Conservation (phyloP, 1,140 invertebrate genomes). For the Scaptodrosophila lebanonensis region DNA sequence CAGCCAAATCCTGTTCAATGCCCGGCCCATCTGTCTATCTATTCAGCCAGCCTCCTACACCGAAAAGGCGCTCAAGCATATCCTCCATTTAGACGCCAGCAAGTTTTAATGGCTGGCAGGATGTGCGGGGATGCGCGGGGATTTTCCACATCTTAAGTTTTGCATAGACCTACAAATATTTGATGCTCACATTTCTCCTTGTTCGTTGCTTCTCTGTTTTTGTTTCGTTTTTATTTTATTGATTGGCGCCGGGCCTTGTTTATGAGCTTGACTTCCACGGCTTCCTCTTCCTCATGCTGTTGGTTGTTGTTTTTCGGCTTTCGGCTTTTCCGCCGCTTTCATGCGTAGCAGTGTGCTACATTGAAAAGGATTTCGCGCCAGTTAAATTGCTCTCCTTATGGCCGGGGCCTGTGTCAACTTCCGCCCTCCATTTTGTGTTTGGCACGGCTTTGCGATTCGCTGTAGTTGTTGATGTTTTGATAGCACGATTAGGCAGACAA, state of each 20-base stretch:
- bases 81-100: constrained; percentile 14
- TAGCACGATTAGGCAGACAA: constrained; percentile 19
- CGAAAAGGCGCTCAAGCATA: background rate
- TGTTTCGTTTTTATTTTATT: constrained; percentile 65
- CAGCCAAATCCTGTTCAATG: constrained; percentile 61
- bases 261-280: constrained; percentile 33
- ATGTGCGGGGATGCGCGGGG: constrained; percentile 39
- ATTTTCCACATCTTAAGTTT: constrained; percentile 74
- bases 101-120: constrained; percentile 58
- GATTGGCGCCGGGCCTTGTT: constrained; percentile 62
- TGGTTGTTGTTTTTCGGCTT: constrained; percentile 10
- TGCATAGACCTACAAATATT: constrained; percentile 68
- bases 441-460: constrained; percentile 1
- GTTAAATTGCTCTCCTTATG: constrained; percentile 43
- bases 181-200: constrained; percentile 56
- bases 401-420: background rate
- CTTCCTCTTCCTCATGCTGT: constrained; percentile 34
- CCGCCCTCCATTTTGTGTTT: background rate
- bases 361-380: constrained; percentile 50
- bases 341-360: constrained; percentile 45
- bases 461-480: constrained; percentile 6
- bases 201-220: constrained; percentile 31
- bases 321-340: constrained; percentile 28
- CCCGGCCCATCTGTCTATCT: constrained; percentile 8
- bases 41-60: no score